Evolutionary conservation across 1,140 invertebrate genomes (phyloP), one percentile per base, ranked within the genome.

Genomic region (Penaeus indicus): DNA sequence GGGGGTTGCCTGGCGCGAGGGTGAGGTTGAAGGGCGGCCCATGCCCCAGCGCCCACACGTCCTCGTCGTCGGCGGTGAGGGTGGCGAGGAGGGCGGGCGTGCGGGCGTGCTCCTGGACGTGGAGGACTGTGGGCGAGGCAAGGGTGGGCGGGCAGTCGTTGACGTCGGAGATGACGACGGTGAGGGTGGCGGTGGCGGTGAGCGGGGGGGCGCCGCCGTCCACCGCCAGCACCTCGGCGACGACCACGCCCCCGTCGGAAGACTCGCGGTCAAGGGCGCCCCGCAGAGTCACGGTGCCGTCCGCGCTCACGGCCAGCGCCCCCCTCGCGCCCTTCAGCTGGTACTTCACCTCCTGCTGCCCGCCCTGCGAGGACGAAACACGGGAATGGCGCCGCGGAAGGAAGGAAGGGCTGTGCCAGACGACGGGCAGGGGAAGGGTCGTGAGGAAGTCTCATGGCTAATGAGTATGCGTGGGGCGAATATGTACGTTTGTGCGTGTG

Each of bases 21-120:
- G 72, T 79, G 61, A 90, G 78, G 47, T 90, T 90, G 86, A 90
- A 90, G 21, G 89, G 89, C 27, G 89, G 89, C 4, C 89, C 89
- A 67, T 90, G 89, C 27, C 89, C 89, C 22, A 88, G 38, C 67
- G 90, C 67, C 90, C 90, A 90, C 54, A 90, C 82, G 81, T 90
- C 90, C 42, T 88, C 64, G 63, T 90, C 90, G 18, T 86, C 88
- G 7, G 90, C 90, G 42, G 62, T 63, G 25, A 88, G 82, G 32
- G 79, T 75, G 18, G 86, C 86, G 10, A 86, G 84, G 21, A 79
- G 64, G 13, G 82, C 82, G 0, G 75, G 47, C 21, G 86, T 47
- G 7, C 11, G 82, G 64, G 83, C 84, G 19, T 85, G 81, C 47
- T 90, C 90, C 21, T 47, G 64, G 27, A 90, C 86, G 47, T 86